Evolutionary conservation across 2,888 invertebrate genomes (phyloP).

Genomic region (Eupithecia tripunctaria): DNA sequence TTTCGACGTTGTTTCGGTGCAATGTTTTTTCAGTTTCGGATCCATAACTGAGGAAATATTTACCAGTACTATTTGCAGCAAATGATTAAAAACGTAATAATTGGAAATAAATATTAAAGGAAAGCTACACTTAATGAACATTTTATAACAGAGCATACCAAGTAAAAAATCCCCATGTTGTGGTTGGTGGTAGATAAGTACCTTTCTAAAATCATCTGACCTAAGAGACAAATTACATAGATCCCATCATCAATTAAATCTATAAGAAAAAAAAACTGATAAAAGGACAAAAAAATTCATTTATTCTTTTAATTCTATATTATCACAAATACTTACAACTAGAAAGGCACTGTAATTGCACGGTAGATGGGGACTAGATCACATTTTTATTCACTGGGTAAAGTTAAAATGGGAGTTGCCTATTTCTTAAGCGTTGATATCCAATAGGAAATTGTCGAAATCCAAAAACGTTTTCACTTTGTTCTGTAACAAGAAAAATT

Average conservation of each 20-base stretch:
- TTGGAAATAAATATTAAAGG: background rate
- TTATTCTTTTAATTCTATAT: constrained; percentile 2
- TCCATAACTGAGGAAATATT: background rate
- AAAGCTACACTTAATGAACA: background rate
- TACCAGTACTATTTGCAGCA: background rate
- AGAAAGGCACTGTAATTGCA: constrained; percentile 31
- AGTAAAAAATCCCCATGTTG: too few relatives aligned
- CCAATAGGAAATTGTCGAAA: constrained; percentile 30
- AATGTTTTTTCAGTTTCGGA: background rate
- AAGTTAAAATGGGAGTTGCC: background rate
- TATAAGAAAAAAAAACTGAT: background rate
- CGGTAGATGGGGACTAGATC: constrained; percentile 31
- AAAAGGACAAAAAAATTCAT: background rate
- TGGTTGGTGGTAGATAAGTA: background rate
- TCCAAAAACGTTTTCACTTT: constrained; percentile 28
- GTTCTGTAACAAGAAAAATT: constrained; percentile 32
- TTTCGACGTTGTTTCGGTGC: background rate
- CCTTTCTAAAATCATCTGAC: too few relatives aligned
- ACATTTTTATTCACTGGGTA: constrained; percentile 6
- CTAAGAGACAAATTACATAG: background rate
- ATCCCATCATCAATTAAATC: background rate
- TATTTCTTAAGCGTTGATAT: constrained; percentile 14
- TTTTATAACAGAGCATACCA: background rate
- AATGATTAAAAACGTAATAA: background rate
- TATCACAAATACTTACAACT: constrained; percentile 26